A percentile compares a stretch with the other conserved stretches of the same genome.
Evolutionary conservation across 2,113 vertebrate species (phyloP).

Genomic region (Leucopsar rothschildi): DNA sequence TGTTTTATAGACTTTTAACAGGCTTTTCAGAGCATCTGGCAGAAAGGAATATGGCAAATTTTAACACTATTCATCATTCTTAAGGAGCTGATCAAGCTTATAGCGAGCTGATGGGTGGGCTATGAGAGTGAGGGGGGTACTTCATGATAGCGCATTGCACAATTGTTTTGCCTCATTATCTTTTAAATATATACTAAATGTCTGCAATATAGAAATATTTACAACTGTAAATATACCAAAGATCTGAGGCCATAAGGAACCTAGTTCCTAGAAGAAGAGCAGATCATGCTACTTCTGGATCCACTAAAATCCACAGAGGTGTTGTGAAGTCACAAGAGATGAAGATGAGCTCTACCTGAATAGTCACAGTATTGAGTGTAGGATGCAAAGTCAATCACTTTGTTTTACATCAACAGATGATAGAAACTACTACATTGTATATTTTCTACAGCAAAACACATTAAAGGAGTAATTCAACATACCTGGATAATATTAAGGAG

Average conservation of each 20-base stretch:
- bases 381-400: not conserved
- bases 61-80: conserved; percentile 33
- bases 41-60: not conserved
- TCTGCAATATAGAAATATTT: not conserved
- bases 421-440: not conserved
- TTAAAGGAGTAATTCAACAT: not conserved
- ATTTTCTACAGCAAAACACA: not conserved
- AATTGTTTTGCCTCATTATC: not conserved
- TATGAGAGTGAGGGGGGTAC: not conserved
- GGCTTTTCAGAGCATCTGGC: not conserved
- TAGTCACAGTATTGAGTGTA: not conserved
- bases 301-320: not conserved
- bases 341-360: not conserved
- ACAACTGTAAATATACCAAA: not conserved
- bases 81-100: conserved; percentile 37
- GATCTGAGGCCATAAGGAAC: not conserved
- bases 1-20: conserved; percentile 28
- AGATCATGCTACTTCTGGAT: not conserved
- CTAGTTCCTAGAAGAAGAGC: not conserved
- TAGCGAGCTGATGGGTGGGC: not conserved
- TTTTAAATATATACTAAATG: not conserved
- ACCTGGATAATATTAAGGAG: not conserved
- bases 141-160: not conserved
- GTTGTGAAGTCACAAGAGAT: not conserved
- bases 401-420: not conserved